Evolutionary conservation across 1,140 invertebrate species (phyloP).

Genomic region (Aphaenogaster ashmeadi): DNA sequence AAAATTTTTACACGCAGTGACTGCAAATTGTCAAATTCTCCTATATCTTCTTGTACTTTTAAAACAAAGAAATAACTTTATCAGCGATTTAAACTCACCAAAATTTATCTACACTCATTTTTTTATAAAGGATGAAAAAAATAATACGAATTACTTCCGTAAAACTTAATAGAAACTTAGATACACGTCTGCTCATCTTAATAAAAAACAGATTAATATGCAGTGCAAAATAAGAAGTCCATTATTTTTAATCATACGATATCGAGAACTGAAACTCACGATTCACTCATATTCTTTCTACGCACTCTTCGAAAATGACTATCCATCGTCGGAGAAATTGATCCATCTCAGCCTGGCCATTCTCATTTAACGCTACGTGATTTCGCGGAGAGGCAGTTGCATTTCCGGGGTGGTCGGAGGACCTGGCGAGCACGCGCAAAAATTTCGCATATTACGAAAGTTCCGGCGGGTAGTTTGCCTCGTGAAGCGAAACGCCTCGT

Average conservation of each 20-base stretch:
- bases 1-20: not conserved
- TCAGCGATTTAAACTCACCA: not conserved
- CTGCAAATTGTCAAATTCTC: not conserved
- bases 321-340: not conserved
- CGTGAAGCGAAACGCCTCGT: constrained; percentile 63
- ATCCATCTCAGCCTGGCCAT: not conserved
- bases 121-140: not conserved
- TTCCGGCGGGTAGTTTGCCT: constrained; percentile 37
- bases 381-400: not conserved
- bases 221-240: not conserved
- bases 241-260: not conserved
- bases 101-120: not conserved
- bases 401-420: not conserved
- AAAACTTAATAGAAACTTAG: not conserved
- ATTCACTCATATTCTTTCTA: not conserved
- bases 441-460: constrained; percentile 53
- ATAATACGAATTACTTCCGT: not conserved
- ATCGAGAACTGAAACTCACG: not conserved
- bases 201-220: not conserved
- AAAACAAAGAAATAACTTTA: not conserved
- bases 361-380: constrained; percentile 16
- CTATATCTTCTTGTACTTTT: not conserved
- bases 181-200: not conserved
- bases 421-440: constrained; percentile 28
- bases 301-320: not conserved